Evolutionary conservation across 1,140 invertebrate species (phyloP).

Genomic region (Drosophila baimaii): DNA sequence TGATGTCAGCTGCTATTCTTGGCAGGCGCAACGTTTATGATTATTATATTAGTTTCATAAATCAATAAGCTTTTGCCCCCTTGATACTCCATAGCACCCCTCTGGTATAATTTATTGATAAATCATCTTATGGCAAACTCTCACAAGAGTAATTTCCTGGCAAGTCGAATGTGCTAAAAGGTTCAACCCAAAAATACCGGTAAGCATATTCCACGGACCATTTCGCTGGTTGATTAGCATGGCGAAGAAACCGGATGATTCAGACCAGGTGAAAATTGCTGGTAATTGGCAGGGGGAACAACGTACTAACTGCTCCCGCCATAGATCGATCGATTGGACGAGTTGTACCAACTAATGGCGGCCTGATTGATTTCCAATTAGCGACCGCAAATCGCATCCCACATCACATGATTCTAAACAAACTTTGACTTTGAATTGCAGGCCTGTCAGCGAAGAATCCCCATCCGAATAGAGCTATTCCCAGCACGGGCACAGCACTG

Average conservation of each 20-base stretch:
- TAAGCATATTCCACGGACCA: conserved; percentile 24
- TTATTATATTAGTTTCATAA: conserved; percentile 35
- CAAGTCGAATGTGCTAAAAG: conserved; percentile 47
- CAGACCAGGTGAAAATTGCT: conserved; percentile 56
- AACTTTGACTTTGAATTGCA: conserved; percentile 75
- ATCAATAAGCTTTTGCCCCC: conserved; percentile 24
- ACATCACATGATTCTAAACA: conserved; percentile 69
- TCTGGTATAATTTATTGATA: conserved; percentile 30
- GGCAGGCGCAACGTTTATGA: conserved; percentile 12
- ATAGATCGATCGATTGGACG: conserved; percentile 5
- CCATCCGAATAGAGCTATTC: conserved; percentile 29
- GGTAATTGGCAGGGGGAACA: conserved; percentile 40
- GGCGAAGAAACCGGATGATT: conserved; percentile 42
- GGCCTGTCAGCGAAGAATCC: conserved; percentile 36
- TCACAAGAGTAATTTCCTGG: conserved; percentile 3
- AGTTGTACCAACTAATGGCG: conserved; percentile 50
- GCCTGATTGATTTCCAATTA: conserved; percentile 79
- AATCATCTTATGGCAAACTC: conserved; percentile 7
- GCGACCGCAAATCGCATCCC: conserved; percentile 38
- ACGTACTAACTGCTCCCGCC: conserved; percentile 11
- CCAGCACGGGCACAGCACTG: conserved; percentile 71
- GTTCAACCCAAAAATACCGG: conserved; percentile 33
- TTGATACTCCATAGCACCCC: conserved; percentile 7
- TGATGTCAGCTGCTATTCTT: conserved; percentile 38
- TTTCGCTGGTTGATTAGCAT: conserved; percentile 42